Percentiles rank a stretch among this genome's conserved stretches.
Conservation (phyloP, 2,888 invertebrate species). For the Meganola albula region DNA sequence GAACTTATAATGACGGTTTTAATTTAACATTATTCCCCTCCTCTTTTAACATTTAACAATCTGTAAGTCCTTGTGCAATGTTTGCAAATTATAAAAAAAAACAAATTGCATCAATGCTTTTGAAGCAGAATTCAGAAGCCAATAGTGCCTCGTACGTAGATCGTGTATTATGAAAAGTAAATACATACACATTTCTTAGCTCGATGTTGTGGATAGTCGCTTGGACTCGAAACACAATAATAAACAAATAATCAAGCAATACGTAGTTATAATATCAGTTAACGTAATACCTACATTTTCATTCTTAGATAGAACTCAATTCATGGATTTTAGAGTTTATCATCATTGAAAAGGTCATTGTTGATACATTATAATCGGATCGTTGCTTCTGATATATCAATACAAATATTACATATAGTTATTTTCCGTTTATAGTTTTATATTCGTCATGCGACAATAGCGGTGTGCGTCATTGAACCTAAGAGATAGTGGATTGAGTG, state of each 20-base stretch:
- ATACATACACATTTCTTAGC: too few relatives aligned
- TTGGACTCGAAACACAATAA: too few relatives aligned
- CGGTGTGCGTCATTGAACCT: constrained; percentile 19
- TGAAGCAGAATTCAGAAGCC: too few relatives aligned
- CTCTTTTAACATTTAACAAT: too few relatives aligned
- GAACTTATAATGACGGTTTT: constrained; percentile 32
- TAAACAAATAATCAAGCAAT: too few relatives aligned
- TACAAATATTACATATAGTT: constrained; percentile 25
- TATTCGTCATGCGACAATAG: constrained; percentile 24
- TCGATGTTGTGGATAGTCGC: too few relatives aligned
- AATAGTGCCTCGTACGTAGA: too few relatives aligned
- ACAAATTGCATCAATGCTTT: too few relatives aligned
- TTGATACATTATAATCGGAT: constrained; percentile 25
- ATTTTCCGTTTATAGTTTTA: constrained; percentile 30
- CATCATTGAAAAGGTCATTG: constrained; percentile 24
- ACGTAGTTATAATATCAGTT: too few relatives aligned
- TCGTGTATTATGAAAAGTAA: too few relatives aligned
- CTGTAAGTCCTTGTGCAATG: too few relatives aligned
- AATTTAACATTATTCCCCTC: constrained; percentile 11
- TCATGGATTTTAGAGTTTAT: constrained; percentile 25
- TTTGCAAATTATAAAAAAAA: too few relatives aligned
- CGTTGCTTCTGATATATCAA: constrained; percentile 24
- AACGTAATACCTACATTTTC: constrained; percentile 1
- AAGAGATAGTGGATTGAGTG: constrained; percentile 9
- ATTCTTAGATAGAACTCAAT: constrained; percentile 18